Conservation (phyloP, 2,113 vertebrate genomes). For the Amphiprion ocellaris region DNA sequence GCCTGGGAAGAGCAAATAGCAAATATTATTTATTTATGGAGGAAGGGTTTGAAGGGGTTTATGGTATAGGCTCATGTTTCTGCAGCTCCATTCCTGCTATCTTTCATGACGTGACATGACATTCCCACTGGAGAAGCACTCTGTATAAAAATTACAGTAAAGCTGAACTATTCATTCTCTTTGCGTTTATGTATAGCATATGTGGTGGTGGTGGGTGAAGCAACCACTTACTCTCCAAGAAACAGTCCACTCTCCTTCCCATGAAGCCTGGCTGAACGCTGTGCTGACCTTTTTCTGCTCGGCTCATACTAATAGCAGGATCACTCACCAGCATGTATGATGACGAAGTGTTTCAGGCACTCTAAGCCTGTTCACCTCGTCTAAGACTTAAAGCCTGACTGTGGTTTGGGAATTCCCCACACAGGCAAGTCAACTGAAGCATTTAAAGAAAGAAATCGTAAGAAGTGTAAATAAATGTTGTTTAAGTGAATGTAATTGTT, state of each 20-base stretch:
- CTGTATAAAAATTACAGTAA: not conserved
- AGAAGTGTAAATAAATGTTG: not conserved
- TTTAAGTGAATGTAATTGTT: not conserved
- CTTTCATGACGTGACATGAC: not conserved
- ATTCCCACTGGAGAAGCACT: slow-evolving; percentile 10
- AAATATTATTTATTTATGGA: not conserved
- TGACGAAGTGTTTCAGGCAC: slow-evolving; percentile 5
- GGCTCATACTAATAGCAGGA: not conserved
- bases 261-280: not conserved
- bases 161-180: not conserved
- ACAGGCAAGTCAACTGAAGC: not conserved
- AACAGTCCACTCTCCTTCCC: slow-evolving; percentile 13
- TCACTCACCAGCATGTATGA: slow-evolving; percentile 2
- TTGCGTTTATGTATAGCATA: not conserved
- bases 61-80: not conserved
- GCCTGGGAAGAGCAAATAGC: too few relatives aligned
- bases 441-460: not conserved
- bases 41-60: not conserved
- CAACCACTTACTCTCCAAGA: slow-evolving; percentile 2
- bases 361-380: not conserved
- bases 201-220: not conserved
- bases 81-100: not conserved
- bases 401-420: not conserved
- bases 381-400: not conserved
- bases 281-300: slow-evolving; percentile 21